phyloP scores from a whole-genome alignment of 2,888 invertebrate species.

The Cerastis leucographa region DNA sequence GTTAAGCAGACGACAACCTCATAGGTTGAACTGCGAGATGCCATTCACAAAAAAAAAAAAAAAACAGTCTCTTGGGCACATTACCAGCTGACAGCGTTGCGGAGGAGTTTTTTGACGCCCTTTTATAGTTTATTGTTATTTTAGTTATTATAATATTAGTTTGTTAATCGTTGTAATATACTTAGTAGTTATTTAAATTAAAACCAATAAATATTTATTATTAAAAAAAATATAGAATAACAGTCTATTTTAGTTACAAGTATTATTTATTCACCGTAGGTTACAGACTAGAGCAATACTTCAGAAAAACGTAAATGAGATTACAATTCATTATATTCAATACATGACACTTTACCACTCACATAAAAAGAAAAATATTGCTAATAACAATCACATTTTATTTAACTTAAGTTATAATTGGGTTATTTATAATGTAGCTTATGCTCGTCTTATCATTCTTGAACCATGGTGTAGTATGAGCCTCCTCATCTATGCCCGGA shows the following conservation, averaged over 20 bases:
- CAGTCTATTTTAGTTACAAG: slow-evolving; percentile 20
- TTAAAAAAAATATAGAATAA: no score
- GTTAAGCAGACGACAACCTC: no score
- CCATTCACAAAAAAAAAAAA: no score
- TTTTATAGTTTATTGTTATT: no score
- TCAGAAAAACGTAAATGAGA: slow-evolving; percentile 44
- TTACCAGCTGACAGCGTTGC: no score
- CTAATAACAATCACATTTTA: slow-evolving; percentile 67
- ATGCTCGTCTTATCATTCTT: neutral
- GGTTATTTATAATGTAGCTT: neutral
- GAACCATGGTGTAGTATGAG: neutral
- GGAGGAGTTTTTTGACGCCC: no score
- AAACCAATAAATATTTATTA: no score
- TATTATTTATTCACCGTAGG: slow-evolving; percentile 53
- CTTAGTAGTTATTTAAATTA: no score
- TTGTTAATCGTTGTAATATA: no score
- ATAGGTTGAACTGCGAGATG: no score
- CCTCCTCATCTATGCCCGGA: neutral
- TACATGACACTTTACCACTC: slow-evolving; percentile 47
- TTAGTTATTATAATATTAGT: no score
- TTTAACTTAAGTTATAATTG: slow-evolving; percentile 55
- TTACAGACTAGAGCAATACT: slow-evolving; percentile 55
- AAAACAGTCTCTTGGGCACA: no score
- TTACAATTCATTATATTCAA: slow-evolving; percentile 36
- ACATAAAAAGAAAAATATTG: slow-evolving; percentile 56